Percentiles rank a stretch among this genome's conserved stretches.
Conservation (phyloP, 1,140 invertebrate species). For the Zaprionus ornatus region DNA sequence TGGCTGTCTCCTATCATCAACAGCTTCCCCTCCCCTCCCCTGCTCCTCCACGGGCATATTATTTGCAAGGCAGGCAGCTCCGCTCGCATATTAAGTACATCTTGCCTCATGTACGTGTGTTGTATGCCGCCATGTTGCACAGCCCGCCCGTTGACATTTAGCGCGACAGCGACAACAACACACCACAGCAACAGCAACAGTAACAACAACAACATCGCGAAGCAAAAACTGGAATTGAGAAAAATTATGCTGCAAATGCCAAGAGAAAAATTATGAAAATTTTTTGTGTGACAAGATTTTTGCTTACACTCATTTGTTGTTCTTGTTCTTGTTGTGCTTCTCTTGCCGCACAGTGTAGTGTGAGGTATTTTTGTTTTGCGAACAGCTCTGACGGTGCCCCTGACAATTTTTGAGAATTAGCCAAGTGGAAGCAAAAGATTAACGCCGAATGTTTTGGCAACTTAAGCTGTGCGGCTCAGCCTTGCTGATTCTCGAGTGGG, state of each 20-base stretch:
- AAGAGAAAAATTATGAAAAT: slow-evolving; percentile 71
- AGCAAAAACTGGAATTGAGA: slow-evolving; percentile 62
- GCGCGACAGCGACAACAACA: slow-evolving; percentile 52
- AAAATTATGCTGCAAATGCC: slow-evolving; percentile 78
- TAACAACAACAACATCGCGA: slow-evolving; percentile 12
- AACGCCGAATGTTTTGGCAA: neutral
- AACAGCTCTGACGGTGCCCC: neutral
- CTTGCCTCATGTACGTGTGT: slow-evolving; percentile 57
- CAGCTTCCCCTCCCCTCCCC: neutral
- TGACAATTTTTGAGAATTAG: neutral
- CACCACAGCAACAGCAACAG: slow-evolving; percentile 27
- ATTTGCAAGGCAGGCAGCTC: slow-evolving; percentile 66
- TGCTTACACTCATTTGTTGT: slow-evolving; percentile 71
- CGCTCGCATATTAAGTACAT: slow-evolving; percentile 75
- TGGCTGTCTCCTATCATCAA: neutral
- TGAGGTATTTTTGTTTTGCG: slow-evolving; percentile 21
- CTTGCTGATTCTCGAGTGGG: neutral
- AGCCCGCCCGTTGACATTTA: slow-evolving; percentile 74
- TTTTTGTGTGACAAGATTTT: slow-evolving; percentile 73
- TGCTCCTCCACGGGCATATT: slow-evolving; percentile 66
- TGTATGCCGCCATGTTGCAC: slow-evolving; percentile 59
- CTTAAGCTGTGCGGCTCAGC: neutral
- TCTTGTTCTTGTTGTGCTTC: slow-evolving; percentile 25
- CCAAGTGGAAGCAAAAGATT: neutral
- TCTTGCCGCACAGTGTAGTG: slow-evolving; percentile 8